Conservation (phyloP, 2,888 invertebrate species). For the Neoitamus cyanurus region DNA sequence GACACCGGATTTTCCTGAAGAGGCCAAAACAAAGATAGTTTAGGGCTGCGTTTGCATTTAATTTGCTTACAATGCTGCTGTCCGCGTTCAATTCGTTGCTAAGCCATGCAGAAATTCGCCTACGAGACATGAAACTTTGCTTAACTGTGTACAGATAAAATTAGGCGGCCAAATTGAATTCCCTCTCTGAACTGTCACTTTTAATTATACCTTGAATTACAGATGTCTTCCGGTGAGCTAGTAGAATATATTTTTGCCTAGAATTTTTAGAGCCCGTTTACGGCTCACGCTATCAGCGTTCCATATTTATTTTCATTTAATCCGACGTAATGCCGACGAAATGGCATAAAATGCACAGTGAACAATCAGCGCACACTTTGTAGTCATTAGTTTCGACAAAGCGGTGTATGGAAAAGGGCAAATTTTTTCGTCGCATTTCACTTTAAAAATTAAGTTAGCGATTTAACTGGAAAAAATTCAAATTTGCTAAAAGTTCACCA, state of each 20-base stretch:
- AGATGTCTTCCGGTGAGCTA: not conserved
- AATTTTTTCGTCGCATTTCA: too few relatives aligned
- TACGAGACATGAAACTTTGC: not conserved
- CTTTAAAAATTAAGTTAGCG: not conserved
- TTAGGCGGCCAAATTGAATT: not conserved
- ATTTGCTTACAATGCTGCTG: not conserved
- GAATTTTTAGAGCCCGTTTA: too few relatives aligned
- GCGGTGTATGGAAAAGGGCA: too few relatives aligned
- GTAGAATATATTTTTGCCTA: not conserved
- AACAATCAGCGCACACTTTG: too few relatives aligned
- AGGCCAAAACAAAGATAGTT: not conserved
- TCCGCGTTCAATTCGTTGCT: not conserved
- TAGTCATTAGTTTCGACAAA: too few relatives aligned
- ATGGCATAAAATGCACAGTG: too few relatives aligned
- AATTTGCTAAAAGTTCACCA: not conserved
- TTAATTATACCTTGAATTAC: not conserved
- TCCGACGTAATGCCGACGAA: too few relatives aligned
- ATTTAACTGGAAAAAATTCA: not conserved
- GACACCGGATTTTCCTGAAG: not conserved
- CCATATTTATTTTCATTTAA: too few relatives aligned
- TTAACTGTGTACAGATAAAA: not conserved
- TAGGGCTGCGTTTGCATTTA: not conserved
- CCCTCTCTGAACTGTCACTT: not conserved
- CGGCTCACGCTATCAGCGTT: too few relatives aligned
- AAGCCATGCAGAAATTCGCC: not conserved